Evolutionary conservation across 1,140 invertebrate genomes (phyloP), one percentile per base, ranked within the genome.

Genomic region (Bombus confusus): DNA sequence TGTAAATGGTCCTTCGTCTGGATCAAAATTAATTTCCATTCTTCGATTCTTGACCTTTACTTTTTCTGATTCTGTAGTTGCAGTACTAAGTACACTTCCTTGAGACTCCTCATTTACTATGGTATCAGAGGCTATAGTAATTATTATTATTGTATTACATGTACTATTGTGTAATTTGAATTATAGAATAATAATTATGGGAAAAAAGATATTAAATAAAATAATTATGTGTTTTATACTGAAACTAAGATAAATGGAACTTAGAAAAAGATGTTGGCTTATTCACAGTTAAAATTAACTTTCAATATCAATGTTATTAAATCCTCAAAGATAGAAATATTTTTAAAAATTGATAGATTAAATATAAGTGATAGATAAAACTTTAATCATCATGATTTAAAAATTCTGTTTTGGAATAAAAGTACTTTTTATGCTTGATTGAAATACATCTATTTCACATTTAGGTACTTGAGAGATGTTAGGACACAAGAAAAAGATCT

Each of bases 61-160:
- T 83, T 96, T 97, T 39, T 95, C 95, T 77, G 96, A 97, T 87
- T 97, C 97, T 64, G 96, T 97, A 37, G 96, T 97, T 18, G 96
- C 96, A 12, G 96, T 96, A 92, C 97, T 97, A 82, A 97, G 94
- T 18, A 97, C 96, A 69, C 97, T 97, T 84, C 97, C 97, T 93
- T 98, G 97, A 2, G 97, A 98, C 93, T 98, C 97, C 92, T 98
- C 97, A 92, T 97, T 97, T 41, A 96, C 93, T 41, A 97, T 95
- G 82, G 97, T 96, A 86, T 96, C 96, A 22, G 96, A 94, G 64
- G 92, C 92, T 91, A 89, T 86, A 83, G 92, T n/a, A 72, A 31
- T 47, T 62, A 18, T 68, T 57, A 64, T 37, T 47, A 81, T 2
- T 77, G 69, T n/a, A 28, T 62, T 69, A 69, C 37, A 66, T 34